Evolutionary conservation across 2,797 vertebrate genomes (phyloP), one percentile per base, ranked within the genome.

Genomic region (Menidia menidia): DNA sequence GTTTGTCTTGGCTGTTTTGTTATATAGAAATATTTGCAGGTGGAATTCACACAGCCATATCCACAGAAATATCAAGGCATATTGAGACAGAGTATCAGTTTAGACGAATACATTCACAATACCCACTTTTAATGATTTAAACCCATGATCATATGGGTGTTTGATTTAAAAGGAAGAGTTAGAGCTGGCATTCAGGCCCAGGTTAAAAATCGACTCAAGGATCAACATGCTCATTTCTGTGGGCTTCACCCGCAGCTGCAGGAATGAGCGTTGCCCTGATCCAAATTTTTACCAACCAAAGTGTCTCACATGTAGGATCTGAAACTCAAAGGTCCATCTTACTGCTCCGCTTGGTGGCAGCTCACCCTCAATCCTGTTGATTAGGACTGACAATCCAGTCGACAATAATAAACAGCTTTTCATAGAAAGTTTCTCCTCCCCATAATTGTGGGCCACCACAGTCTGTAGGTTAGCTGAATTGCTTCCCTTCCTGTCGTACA

Each of bases 181-280:
- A 51, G 11, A 14, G 9, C 25, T 31, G 25, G 13, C 13, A 5
- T 4, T 52, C 11, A 2, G 13, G 30, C 50, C 25, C 6, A 2
- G 30, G 25, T 52, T 52, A 25, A 52, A 51, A 51, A 10, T 51
- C 3, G 19, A 19, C 48, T 25, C 18, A 4, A 11, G 12, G 48
- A 4, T 51, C 48, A 51, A 19, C 48, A 51, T 51, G 48, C 48
- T 51, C 25, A 51, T 51, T 51, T 51, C 48, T 30, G 12, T 51
- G 8, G 2, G 25, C 25, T 52, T 52, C 31, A 13, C 50, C 13
- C 25, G 50, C 9, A 51, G 50, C 25, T 30, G 19, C 25, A 31
- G 50, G 50, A 52, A 13, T 31, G 25, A 52, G 30, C 18, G 4
- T 18, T 50, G 47, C 19, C 47, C 47, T 25, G 47, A 25, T 31